Conservation (phyloP, 2,797 vertebrate genomes). For the Pterois miles region DNA sequence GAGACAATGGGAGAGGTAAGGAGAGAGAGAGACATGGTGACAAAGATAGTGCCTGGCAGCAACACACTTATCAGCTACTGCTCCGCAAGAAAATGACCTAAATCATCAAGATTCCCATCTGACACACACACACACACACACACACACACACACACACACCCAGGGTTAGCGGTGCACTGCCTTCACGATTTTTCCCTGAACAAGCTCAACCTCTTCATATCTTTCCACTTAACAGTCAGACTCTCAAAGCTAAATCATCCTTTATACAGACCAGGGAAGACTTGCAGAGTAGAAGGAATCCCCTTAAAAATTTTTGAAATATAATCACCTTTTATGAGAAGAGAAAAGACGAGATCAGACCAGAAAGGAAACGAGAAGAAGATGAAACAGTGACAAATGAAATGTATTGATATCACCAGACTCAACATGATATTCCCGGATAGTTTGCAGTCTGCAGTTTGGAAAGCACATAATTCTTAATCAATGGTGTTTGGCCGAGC, state of each 20-base stretch:
- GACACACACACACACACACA: slow-evolving; percentile 53
- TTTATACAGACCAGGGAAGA: not conserved
- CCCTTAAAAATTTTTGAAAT: not conserved
- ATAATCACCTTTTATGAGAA: not conserved
- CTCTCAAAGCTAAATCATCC: slow-evolving; percentile 30
- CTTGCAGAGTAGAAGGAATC: slow-evolving; percentile 1
- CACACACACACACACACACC: slow-evolving; percentile 29
- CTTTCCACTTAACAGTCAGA: slow-evolving; percentile 42
- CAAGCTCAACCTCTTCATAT: slow-evolving; percentile 53
- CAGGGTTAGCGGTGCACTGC: slow-evolving; percentile 13
- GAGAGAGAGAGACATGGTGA: slow-evolving; percentile 69
- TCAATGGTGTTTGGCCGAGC: slow-evolving; percentile 58
- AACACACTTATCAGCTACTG: slow-evolving; percentile 80
- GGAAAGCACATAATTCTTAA: slow-evolving; percentile 64
- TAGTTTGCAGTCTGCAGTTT: slow-evolving; percentile 36
- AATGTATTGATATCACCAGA: slow-evolving; percentile 31
- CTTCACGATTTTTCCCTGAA: slow-evolving; percentile 40
- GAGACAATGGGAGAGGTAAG: slow-evolving; percentile 34
- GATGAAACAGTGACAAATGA: not conserved
- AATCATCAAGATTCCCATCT: slow-evolving; percentile 86
- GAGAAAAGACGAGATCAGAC: not conserved
- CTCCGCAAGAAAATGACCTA: slow-evolving; percentile 80
- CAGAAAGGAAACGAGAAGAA: not conserved
- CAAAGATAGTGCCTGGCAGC: slow-evolving; percentile 79
- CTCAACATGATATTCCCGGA: slow-evolving; percentile 29